These are phyloP conservation scores for Trypoxylon attenuatum DNA, from an alignment of 2,888 invertebrate genomes.

Conservation along the genomic window DNA sequence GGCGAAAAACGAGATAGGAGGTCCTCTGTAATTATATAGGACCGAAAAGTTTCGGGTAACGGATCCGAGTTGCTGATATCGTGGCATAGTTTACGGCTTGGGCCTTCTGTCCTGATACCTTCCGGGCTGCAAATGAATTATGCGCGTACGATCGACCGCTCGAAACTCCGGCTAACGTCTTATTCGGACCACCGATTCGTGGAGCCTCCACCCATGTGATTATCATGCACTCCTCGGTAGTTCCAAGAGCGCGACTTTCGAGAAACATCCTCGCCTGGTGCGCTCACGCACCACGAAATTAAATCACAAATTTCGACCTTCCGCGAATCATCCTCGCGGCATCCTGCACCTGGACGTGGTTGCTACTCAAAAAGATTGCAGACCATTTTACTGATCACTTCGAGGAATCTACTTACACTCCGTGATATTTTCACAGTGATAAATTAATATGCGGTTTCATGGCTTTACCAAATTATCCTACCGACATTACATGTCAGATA, in stretches of 20 bases:
- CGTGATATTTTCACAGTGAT: no score
- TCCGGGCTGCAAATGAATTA: conserved; percentile 44
- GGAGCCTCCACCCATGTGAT: conserved; percentile 33
- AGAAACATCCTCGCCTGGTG: no score
- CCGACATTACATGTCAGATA: no score
- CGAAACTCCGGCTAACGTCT: conserved; percentile 48
- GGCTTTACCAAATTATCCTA: no score
- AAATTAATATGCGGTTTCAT: no score
- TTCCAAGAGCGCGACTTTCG: conserved; percentile 27
- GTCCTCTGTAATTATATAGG: conserved; percentile 41
- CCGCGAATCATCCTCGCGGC: no score
- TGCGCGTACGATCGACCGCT: conserved; percentile 35
- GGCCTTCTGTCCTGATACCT: conserved; percentile 39
- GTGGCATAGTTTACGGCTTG: conserved; percentile 9
- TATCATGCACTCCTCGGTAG: conserved; percentile 30
- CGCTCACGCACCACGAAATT: neutral
- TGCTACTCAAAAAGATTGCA: no score
- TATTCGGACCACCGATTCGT: conserved; percentile 23
- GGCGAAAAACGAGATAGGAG: conserved; percentile 22
- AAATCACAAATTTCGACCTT: conserved; percentile 1
- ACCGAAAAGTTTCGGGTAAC: conserved; percentile 27
- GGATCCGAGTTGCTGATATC: conserved; percentile 12
- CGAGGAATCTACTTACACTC: no score
- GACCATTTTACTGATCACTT: no score
- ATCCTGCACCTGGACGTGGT: no score